phyloP scores from a whole-genome alignment of 2,113 vertebrate species.

The Brachypteracias leptosomus region DNA sequence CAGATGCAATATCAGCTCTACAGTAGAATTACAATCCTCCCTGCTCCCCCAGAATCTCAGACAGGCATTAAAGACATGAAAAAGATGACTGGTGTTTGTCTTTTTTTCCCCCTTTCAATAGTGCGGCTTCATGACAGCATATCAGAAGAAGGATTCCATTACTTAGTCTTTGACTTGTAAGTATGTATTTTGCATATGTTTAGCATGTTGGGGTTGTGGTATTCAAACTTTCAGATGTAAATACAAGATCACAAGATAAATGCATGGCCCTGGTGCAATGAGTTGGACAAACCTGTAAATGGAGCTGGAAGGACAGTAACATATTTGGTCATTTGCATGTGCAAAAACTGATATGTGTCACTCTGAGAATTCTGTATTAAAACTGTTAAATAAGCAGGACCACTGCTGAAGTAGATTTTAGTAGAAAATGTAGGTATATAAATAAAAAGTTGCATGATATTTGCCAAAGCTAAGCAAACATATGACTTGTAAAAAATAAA shows the following conservation, averaged over 20 bases:
- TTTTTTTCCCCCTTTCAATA: constrained; percentile 41
- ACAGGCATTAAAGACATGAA: background rate
- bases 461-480: background rate
- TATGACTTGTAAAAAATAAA: background rate
- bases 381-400: background rate
- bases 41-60: background rate
- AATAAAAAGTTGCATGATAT: background rate
- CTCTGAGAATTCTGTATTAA: background rate
- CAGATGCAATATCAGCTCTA: background rate
- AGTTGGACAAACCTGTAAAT: background rate
- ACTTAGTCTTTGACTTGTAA: constrained; percentile 90
- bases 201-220: background rate
- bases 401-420: background rate
- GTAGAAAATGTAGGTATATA: background rate
- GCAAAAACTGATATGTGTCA: background rate
- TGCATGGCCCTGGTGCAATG: background rate
- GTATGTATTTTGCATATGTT: constrained; percentile 59
- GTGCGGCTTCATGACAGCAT: constrained; percentile 89
- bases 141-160: constrained; percentile 87
- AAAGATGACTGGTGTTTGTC: background rate
- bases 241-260: background rate
- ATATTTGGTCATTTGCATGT: background rate
- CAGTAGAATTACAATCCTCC: background rate
- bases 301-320: background rate
- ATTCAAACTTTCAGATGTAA: background rate